Evolutionary conservation across 1,140 invertebrate genomes (phyloP).

Genomic region (Pseudomyrmex gracilis): DNA sequence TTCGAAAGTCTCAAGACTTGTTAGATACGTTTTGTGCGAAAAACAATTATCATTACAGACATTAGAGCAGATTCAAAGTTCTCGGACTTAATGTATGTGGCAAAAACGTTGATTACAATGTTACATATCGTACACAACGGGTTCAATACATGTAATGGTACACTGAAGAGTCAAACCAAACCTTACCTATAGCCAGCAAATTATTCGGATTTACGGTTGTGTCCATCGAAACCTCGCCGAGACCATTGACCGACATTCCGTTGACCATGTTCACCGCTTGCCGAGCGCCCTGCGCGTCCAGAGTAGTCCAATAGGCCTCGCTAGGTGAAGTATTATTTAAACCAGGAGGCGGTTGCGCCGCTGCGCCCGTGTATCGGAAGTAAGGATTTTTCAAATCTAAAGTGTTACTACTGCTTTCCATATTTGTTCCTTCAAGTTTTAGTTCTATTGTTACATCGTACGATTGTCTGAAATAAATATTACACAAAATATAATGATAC

Average conservation of each 20-base stretch:
- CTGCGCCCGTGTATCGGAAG: slow-evolving; percentile 96
- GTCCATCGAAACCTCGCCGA: slow-evolving; percentile 91
- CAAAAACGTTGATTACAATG: slow-evolving; percentile 44
- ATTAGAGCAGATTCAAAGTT: slow-evolving; percentile 11
- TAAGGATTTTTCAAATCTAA: slow-evolving; percentile 99
- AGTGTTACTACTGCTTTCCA: slow-evolving; percentile 93
- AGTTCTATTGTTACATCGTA: slow-evolving; percentile 99
- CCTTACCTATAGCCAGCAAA: slow-evolving; percentile 86
- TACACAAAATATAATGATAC: slow-evolving; percentile 20
- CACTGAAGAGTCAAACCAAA: slow-evolving; percentile 74
- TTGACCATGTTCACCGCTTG: slow-evolving; percentile 93
- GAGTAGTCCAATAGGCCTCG: slow-evolving; percentile 95
- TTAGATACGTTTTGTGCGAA: slow-evolving; percentile 35
- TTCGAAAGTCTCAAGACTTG: slow-evolving; percentile 6
- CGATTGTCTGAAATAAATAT: slow-evolving; percentile 91
- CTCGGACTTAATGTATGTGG: slow-evolving; percentile 1
- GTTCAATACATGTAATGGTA: slow-evolving; percentile 74
- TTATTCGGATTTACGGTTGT: slow-evolving; percentile 86
- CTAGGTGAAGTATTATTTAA: slow-evolving; percentile 95
- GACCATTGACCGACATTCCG: slow-evolving; percentile 91
- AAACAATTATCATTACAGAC: background rate
- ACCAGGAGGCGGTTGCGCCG: slow-evolving; percentile 95
- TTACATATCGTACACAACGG: slow-evolving; percentile 28
- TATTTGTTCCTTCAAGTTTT: slow-evolving; percentile 94
- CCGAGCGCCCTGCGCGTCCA: slow-evolving; percentile 91